These are phyloP conservation scores for Oreochromis aureus DNA, from an alignment of 2,113 vertebrate genomes.

Conservation along the genomic window DNA sequence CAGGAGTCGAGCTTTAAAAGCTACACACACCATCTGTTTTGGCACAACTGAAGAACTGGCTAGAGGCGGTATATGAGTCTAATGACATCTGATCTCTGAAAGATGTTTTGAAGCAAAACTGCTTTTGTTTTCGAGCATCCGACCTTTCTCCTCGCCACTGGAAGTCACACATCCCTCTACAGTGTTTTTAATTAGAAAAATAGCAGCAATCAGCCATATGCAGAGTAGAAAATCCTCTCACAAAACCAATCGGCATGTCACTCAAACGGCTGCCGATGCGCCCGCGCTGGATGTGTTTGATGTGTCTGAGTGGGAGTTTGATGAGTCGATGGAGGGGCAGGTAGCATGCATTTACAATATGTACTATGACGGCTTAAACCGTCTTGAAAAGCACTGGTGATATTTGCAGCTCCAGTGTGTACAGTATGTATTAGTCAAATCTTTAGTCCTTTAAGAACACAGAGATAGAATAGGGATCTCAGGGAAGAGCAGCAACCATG, in stretches of 20 bases:
- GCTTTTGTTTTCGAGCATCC: neutral
- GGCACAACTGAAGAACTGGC: neutral
- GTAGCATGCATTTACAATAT: constrained; percentile 36
- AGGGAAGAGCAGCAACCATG: constrained; percentile 35
- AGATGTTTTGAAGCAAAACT: constrained; percentile 9
- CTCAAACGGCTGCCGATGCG: neutral
- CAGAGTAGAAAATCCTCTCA: neutral
- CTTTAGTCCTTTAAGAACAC: constrained; percentile 5
- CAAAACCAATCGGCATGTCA: neutral
- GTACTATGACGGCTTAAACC: constrained; percentile 12
- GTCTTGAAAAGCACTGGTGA: neutral
- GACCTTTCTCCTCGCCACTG: neutral
- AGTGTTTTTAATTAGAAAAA: constrained; percentile 4
- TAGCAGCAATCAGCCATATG: neutral
- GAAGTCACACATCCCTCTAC: neutral
- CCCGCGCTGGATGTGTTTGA: neutral
- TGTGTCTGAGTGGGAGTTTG: constrained; percentile 38
- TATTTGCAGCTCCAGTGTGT: neutral
- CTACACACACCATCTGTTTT: neutral
- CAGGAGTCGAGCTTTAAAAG: neutral
- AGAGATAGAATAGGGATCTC: constrained; percentile 16
- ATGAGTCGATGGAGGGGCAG: constrained; percentile 33
- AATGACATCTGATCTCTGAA: constrained; percentile 21
- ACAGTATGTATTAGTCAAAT: constrained; percentile 32
- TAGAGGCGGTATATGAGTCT: neutral